Evolutionary conservation across 1,140 invertebrate species (phyloP).

Genomic region (Drosophila navojoa): DNA sequence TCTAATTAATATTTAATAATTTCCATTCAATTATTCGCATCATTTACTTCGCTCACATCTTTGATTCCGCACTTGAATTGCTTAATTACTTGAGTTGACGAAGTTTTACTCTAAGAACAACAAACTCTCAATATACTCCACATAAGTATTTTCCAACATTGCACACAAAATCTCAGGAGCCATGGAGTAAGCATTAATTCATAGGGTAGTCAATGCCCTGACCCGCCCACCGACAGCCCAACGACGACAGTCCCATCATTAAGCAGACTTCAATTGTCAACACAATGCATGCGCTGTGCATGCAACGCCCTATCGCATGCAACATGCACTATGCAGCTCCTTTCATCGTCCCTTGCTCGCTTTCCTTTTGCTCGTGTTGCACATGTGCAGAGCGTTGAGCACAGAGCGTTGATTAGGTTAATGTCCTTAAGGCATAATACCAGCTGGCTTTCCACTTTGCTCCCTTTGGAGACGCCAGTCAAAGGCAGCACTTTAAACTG

Average conservation of each 20-base stretch:
- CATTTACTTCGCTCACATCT: no score
- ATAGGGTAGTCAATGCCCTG: slow-evolving; percentile 50
- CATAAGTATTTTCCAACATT: not conserved
- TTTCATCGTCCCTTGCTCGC: not conserved
- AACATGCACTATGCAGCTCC: slow-evolving; percentile 7
- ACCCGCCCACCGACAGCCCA: slow-evolving; percentile 3
- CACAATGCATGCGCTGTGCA: slow-evolving; percentile 11
- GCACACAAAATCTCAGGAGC: slow-evolving; percentile 27
- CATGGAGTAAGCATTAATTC: slow-evolving; percentile 53
- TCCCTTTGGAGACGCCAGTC: slow-evolving; percentile 19
- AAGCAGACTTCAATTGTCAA: slow-evolving; percentile 22
- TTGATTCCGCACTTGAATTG: not conserved
- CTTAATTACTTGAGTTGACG: not conserved
- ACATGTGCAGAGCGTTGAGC: slow-evolving; percentile 39
- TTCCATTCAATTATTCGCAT: no score
- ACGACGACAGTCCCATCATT: not conserved
- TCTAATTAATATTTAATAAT: not conserved
- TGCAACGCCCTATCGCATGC: slow-evolving; percentile 27
- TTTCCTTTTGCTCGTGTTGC: not conserved
- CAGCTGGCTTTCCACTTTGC: slow-evolving; percentile 49
- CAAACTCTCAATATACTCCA: not conserved
- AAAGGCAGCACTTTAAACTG: slow-evolving; percentile 34
- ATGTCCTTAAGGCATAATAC: slow-evolving; percentile 74
- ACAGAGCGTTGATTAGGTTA: slow-evolving; percentile 75
- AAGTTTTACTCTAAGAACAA: not conserved